phyloP scores from a whole-genome alignment of 2,888 invertebrate genomes.

The Seira ritae region DNA sequence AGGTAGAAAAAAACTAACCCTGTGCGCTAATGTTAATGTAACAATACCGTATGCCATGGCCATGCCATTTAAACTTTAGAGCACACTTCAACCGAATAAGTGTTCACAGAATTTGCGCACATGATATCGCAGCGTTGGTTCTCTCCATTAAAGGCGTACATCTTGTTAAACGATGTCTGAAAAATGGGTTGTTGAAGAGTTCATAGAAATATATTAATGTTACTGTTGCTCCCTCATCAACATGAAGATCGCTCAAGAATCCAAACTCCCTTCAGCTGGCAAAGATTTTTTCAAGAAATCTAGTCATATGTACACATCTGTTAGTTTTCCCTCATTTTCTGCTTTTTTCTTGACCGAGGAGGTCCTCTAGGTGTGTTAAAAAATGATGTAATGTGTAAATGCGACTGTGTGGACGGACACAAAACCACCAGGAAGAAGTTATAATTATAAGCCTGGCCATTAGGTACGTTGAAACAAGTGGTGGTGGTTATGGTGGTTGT shows the following conservation, averaged over 20 bases:
- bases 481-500: not conserved
- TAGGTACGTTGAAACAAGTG: not conserved
- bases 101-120: not conserved
- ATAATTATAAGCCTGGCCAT: constrained; percentile 36
- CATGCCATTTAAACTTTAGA: constrained; percentile 1
- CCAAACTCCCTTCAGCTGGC: not conserved
- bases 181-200: constrained; percentile 49
- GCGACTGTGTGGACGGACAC: constrained; percentile 40
- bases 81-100: too few species aligned
- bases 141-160: constrained; percentile 28
- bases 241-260: not conserved
- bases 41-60: not conserved
- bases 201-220: constrained; percentile 44
- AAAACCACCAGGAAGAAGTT: constrained; percentile 36
- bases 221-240: constrained; percentile 8
- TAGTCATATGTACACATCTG: constrained; percentile 17
- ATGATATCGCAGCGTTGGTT: not conserved
- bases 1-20: too few species aligned
- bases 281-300: not conserved
- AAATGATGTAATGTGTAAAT: constrained; percentile 54
- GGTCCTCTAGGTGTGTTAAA: constrained; percentile 45
- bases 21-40: not conserved
- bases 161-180: constrained; percentile 44
- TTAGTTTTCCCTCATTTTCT: constrained; percentile 18
- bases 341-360: constrained; percentile 30